A percentile compares a stretch with the other conserved stretches of the same genome.
phyloP scores from a whole-genome alignment of 2,888 invertebrate species.

The Acrobeloides nanus region DNA sequence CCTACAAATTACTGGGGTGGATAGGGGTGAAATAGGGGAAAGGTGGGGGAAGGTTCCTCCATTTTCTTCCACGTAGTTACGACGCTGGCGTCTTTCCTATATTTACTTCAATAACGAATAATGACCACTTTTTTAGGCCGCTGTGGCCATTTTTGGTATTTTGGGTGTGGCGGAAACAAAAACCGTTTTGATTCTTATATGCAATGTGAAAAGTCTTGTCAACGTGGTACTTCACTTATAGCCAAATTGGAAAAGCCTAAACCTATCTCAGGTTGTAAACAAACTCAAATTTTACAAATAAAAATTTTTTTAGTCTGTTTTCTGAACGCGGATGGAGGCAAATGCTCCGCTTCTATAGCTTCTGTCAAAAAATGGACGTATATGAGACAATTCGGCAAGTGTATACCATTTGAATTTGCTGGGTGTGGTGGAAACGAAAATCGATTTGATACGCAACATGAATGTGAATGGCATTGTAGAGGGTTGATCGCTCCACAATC shows the following conservation, averaged over 20 bases:
- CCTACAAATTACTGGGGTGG: too few species aligned
- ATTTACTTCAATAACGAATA: too few species aligned
- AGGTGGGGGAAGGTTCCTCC: too few species aligned
- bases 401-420: slow-evolving; percentile 19
- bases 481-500: slow-evolving; percentile 26
- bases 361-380: slow-evolving; percentile 2
- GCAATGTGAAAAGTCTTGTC: slow-evolving; percentile 25
- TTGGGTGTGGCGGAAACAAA: slow-evolving; percentile 48
- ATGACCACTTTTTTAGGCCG: slow-evolving; percentile 27
- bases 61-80: too few species aligned
- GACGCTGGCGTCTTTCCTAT: too few species aligned
- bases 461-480: slow-evolving; percentile 32
- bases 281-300: background rate
- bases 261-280: slow-evolving; percentile 9
- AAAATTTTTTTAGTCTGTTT: slow-evolving; percentile 10
- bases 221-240: slow-evolving; percentile 6
- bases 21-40: too few species aligned
- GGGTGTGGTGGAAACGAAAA: slow-evolving; percentile 29
- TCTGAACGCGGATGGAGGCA: slow-evolving; percentile 5
- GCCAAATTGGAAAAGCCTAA: slow-evolving; percentile 2
- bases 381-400: slow-evolving; percentile 5
- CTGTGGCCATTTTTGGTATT: slow-evolving; percentile 47
- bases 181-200: slow-evolving; percentile 27
- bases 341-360: slow-evolving; percentile 4
- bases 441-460: slow-evolving; percentile 13